Conservation (phyloP, 1,140 invertebrate genomes). For the Anastrepha obliqua region DNA sequence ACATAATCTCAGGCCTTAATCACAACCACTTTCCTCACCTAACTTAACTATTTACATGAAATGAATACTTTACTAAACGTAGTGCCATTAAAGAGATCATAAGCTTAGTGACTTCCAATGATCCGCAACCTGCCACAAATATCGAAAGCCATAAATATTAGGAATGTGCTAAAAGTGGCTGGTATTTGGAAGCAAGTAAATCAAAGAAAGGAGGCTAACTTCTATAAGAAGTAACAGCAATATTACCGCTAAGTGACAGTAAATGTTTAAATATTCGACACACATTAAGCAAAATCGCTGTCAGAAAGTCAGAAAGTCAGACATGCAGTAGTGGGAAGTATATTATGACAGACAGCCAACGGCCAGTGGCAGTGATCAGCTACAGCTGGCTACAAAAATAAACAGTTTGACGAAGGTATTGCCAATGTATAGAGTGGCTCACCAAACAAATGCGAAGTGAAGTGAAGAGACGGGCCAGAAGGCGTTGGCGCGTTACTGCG, state of each 20-base stretch:
- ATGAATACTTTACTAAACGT: too few relatives aligned
- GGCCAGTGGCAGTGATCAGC: slow-evolving; percentile 12
- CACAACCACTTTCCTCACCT: too few relatives aligned
- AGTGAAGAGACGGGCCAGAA: neutral
- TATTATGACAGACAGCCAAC: slow-evolving; percentile 53
- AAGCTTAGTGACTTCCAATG: neutral
- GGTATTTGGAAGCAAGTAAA: neutral
- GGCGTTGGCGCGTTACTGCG: slow-evolving; percentile 33
- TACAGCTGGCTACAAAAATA: neutral
- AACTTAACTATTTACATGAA: too few relatives aligned
- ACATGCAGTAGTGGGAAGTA: slow-evolving; percentile 46
- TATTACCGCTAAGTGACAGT: slow-evolving; percentile 52
- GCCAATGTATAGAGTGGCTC: neutral
- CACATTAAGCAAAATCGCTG: slow-evolving; percentile 37
- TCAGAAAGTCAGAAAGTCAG: slow-evolving; percentile 52
- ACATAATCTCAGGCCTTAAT: too few relatives aligned
- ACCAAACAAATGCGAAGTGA: neutral
- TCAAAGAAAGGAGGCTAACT: neutral
- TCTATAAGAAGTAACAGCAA: neutral
- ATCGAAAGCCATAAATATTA: slow-evolving; percentile 5
- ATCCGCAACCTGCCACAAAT: neutral
- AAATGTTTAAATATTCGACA: slow-evolving; percentile 54
- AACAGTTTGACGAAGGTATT: neutral
- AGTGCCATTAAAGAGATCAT: neutral
- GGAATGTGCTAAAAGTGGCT: neutral